Percentiles rank a stretch among this genome's conserved stretches.
These are phyloP conservation scores for Rhagophthalmus giganteus DNA, from an alignment of 2,888 invertebrate genomes.

Conservation along the genomic window DNA sequence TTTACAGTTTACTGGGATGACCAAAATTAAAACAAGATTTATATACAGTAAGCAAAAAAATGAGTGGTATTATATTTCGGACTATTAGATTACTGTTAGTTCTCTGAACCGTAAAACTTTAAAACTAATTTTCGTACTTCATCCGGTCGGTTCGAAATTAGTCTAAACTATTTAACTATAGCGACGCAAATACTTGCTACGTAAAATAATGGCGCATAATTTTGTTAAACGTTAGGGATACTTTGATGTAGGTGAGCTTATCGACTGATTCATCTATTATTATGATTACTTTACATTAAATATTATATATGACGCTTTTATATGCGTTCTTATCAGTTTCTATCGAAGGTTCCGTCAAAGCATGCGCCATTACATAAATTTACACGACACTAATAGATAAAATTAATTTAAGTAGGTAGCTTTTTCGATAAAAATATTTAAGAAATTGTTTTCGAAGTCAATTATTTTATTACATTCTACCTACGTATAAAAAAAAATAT, in stretches of 20 bases:
- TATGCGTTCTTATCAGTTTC: conserved; percentile 10
- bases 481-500: no score
- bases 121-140: conserved; percentile 3
- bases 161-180: conserved; percentile 2
- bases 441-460: background rate
- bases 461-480: no score
- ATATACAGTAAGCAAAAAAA: background rate
- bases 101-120: conserved; percentile 4
- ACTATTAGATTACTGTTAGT: conserved; percentile 7
- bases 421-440: background rate
- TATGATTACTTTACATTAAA: conserved; percentile 12
- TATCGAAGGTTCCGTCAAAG: conserved; percentile 13
- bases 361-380: conserved; percentile 16
- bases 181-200: conserved; percentile 1
- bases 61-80: conserved; percentile 4
- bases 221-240: conserved; percentile 2
- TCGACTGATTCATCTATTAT: conserved; percentile 7
- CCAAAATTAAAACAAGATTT: no score
- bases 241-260: conserved; percentile 2
- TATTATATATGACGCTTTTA: conserved; percentile 13
- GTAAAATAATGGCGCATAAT: background rate
- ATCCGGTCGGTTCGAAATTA: conserved; percentile 2
- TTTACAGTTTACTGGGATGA: conserved; percentile 3
- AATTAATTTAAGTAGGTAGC: background rate
- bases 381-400: conserved; percentile 4